phyloP scores from a whole-genome alignment of 2,888 invertebrate species.

The Smittia aterrima region DNA sequence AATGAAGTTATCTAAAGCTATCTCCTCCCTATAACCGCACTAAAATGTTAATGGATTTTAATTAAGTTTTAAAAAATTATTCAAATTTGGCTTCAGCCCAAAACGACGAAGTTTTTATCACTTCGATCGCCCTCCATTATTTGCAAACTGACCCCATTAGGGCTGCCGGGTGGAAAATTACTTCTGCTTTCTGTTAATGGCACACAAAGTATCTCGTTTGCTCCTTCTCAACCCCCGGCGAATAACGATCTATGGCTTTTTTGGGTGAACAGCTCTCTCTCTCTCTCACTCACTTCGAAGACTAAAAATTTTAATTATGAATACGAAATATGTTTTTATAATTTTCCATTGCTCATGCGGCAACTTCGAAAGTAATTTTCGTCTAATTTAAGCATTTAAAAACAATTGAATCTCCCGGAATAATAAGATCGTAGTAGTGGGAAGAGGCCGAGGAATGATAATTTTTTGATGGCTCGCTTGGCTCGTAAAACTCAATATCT shows the following conservation, averaged over 20 bases:
- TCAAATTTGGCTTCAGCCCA: background rate
- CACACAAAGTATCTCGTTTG: background rate
- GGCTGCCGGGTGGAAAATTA: background rate
- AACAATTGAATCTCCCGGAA: background rate
- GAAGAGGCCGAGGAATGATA: background rate
- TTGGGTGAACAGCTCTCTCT: background rate
- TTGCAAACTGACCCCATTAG: background rate
- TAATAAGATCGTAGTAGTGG: background rate
- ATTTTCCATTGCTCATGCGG: background rate
- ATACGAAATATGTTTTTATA: background rate
- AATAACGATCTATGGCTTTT: background rate
- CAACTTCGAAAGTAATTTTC: background rate
- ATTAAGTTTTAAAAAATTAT: background rate
- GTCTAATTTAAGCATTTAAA: slow-evolving; percentile 1
- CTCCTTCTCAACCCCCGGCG: background rate
- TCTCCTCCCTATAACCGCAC: background rate
- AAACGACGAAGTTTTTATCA: background rate
- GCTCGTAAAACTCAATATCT: background rate
- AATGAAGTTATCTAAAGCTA: background rate
- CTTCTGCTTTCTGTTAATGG: background rate
- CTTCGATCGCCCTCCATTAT: background rate
- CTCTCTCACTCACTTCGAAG: too few species aligned
- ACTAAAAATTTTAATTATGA: background rate
- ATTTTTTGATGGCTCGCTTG: background rate
- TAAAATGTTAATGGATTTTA: background rate